Base-by-base conservation (phyloP, 2,888 invertebrate species). In the Cremastinae sp. region DNA sequence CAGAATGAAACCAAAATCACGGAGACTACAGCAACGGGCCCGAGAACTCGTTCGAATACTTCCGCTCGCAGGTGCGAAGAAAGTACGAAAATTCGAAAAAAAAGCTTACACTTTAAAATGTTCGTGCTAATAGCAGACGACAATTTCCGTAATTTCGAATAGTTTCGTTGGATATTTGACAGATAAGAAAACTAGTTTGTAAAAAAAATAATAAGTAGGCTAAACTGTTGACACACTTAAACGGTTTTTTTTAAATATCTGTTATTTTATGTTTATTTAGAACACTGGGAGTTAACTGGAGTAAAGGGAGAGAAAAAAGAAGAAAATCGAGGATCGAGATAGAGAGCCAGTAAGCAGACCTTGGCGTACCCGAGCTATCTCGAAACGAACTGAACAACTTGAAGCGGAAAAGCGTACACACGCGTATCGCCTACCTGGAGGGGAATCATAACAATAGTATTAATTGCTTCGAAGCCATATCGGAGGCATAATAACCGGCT, bases 381-480 rank as follows among this genome's bases (percentile, higher is more conserved):
- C 73, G 73, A 65, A 61, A 49, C 75, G 71, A 59, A 79, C 69
- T 76, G 70, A 81, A 75, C 66, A 55, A 22, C 65, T 55, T 64
- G 66, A 47, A 77, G 80, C 80, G 77, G 78, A 80, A 79, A 80
- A 75, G 80, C 74, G 58, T 79, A 80, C 80, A 78, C 84, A 81
- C 80, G 73, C 78, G 80, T 81, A 81, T 83, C 81, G 81, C 76
- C 83, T 85, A 84, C 83, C 82, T 81, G 81, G 79, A 71, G 73
- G 79, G 78, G 82, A 84, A 89, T 88, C 87, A 89, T 89, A 89
- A 89, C 87, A 89, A 89, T 88, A 87, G 87, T 88, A 87, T 84
- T 88, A 88, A 89, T 88, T 87, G 85, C 85, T 83, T 83, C 80
- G 80, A 80, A 83, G 84, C 82, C 86, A 83, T 87, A 88, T 87